A percentile compares a stretch with the other conserved stretches of the same genome.
phyloP scores from a whole-genome alignment of 2,888 invertebrate genomes.

The Epinotia ramella region DNA sequence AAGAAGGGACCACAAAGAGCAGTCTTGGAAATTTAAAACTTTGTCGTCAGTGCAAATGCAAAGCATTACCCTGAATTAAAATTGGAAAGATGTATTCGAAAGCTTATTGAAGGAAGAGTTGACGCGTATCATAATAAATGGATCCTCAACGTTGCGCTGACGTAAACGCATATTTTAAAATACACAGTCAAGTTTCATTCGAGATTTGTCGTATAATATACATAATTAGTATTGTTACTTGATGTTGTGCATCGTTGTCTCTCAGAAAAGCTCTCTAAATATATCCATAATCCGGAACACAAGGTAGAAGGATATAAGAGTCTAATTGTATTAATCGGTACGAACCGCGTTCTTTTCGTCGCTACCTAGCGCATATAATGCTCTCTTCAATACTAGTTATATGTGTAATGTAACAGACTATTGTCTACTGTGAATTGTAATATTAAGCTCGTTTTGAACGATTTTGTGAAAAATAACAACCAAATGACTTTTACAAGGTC shows the following conservation, averaged over 20 bases:
- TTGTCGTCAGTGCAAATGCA: constrained; percentile 15
- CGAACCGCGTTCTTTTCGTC: not conserved
- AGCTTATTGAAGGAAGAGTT: not conserved
- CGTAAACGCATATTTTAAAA: not conserved
- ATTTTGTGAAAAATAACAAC: constrained; percentile 7
- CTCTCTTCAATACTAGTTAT: constrained; percentile 11
- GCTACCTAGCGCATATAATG: constrained; percentile 17
- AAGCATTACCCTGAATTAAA: not conserved
- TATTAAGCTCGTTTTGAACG: constrained; percentile 27
- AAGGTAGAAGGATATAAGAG: not conserved
- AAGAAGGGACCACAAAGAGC: constrained; percentile 29
- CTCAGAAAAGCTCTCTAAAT: constrained; percentile 16
- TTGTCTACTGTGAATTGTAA: constrained; percentile 14
- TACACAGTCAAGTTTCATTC: constrained; percentile 38
- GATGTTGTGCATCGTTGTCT: constrained; percentile 21
- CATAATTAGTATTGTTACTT: not conserved
- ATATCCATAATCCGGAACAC: constrained; percentile 2
- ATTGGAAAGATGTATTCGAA: not conserved
- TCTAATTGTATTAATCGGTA: not conserved
- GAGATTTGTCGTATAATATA: constrained; percentile 16
- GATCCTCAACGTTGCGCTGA: not conserved
- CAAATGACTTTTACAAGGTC: not conserved
- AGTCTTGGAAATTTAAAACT: constrained; percentile 2
- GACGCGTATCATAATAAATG: not conserved
- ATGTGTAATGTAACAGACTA: constrained; percentile 9